phyloP scores from a whole-genome alignment of 2,797 vertebrate species.

The Meda fulgida region DNA sequence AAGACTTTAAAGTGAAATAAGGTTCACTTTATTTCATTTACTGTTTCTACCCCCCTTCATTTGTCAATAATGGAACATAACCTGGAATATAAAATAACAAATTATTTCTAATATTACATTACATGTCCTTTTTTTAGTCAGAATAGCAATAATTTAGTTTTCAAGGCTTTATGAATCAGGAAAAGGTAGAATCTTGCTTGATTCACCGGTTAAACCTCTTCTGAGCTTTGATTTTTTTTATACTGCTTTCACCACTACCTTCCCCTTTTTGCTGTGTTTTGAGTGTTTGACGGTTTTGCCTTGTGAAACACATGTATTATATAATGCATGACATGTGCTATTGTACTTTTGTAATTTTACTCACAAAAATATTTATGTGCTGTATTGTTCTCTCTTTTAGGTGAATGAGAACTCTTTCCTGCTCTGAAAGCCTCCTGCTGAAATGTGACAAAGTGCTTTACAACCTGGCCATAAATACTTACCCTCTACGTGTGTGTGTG shows the following conservation, averaged over 20 bases:
- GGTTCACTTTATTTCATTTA: background rate
- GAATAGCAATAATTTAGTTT: no score
- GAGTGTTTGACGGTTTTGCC: background rate
- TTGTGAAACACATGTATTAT: background rate
- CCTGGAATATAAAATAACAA: background rate
- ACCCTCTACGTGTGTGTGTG: conserved; percentile 40
- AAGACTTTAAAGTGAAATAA: background rate
- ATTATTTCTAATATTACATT: background rate
- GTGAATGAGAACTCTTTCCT: conserved; percentile 56
- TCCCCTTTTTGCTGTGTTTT: background rate
- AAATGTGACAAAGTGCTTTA: conserved; percentile 64
- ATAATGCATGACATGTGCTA: background rate
- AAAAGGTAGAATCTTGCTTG: background rate
- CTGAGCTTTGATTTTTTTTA: background rate
- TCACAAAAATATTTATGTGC: conserved; percentile 24
- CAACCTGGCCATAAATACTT: conserved; percentile 59
- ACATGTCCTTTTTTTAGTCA: no score
- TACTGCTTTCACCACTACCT: background rate
- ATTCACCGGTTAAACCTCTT: background rate
- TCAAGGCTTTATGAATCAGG: no score
- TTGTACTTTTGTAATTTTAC: conserved; percentile 14
- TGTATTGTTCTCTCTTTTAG: conserved; percentile 13
- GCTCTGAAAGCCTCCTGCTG: conserved; percentile 59
- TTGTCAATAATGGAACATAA: background rate
- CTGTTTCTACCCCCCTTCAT: background rate